phyloP scores from a whole-genome alignment of 2,113 vertebrate genomes.

The Gyps fulvus region DNA sequence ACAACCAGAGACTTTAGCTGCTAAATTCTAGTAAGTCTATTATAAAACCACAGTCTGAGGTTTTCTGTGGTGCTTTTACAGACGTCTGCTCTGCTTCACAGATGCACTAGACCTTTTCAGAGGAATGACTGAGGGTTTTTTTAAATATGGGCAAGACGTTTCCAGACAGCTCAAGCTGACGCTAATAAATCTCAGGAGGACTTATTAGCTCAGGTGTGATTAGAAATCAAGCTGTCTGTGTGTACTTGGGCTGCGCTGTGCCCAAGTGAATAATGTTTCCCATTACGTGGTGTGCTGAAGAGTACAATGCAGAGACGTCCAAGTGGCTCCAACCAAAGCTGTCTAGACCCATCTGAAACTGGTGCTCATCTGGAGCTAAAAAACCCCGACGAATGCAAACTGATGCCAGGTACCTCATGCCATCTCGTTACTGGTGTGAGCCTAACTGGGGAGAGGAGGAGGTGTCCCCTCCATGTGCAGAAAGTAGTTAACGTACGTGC shows the following conservation, averaged over 20 bases:
- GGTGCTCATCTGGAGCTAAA: neutral
- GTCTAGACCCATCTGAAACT: neutral
- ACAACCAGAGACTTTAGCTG: neutral
- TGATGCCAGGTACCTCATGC: neutral
- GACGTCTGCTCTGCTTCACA: neutral
- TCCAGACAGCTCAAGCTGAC: slow-evolving; percentile 33
- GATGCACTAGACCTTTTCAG: neutral
- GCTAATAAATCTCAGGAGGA: slow-evolving; percentile 44
- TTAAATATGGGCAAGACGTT: neutral
- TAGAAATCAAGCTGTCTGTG: slow-evolving; percentile 33
- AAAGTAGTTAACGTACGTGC: neutral
- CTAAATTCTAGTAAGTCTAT: neutral
- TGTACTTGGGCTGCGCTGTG: neutral
- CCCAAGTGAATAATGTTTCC: slow-evolving; percentile 27
- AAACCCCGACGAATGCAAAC: fast-evolving
- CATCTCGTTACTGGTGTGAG: neutral
- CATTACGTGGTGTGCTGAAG: neutral
- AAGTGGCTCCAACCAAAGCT: neutral
- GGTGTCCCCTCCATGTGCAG: neutral
- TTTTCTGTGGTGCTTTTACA: slow-evolving; percentile 15
- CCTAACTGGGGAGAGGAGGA: neutral
- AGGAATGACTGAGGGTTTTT: neutral
- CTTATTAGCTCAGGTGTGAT: slow-evolving; percentile 61
- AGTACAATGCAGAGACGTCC: neutral
- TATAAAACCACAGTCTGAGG: neutral